Evolutionary conservation across 2,113 vertebrate species (phyloP), one percentile per base, ranked within the genome.

Genomic region (Psammodynastes pulverulentus): DNA sequence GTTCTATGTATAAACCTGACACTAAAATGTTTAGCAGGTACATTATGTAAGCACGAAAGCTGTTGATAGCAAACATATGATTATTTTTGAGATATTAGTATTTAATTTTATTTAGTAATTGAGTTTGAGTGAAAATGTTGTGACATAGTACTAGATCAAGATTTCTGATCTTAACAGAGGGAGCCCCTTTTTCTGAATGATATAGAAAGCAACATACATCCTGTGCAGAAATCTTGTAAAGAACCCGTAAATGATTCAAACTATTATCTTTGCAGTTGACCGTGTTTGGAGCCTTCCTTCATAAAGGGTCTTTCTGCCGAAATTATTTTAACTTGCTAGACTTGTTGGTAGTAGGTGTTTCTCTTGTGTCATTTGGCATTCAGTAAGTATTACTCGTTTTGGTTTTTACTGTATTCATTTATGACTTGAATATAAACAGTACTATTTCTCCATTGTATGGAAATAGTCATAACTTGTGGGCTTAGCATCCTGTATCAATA

Each of bases 271-370:
- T 96, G 88, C 97, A 99, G 99, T 99, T 99, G 99, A 99, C 98
- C 4, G 99, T 99, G 49, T 99, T 99, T 90, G 99, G 99, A 96
- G 99, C 99, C 9, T 99, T 99, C 97, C 98, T 99, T 93, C 99
- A 99, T 97, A 99, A 99, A 97, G 99, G 99, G 86, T 99, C 99
- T 85, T 99, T 99, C 97, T 99, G 99, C 96, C 98, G 99, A 95
- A 99, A 99, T 97, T 99, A 99, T 97, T 99, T 99, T 96, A 99
- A 99, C 97, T 97, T 99, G 96, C 97, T 99, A 95, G 99, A 99
- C 95, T 97, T 99, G 97, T 96, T 99, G 96, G 99, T 99, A 86
- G 99, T 99, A 86, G 99, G 99, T n/a, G 99, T 99, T 58, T 99
- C 99, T 53, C 98, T 99, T 88, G 98, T 99, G 86, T 99, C 99